Evolutionary conservation across 2,797 vertebrate genomes (phyloP), one percentile per base, ranked within the genome.

Genomic region (Merluccius polli): DNA sequence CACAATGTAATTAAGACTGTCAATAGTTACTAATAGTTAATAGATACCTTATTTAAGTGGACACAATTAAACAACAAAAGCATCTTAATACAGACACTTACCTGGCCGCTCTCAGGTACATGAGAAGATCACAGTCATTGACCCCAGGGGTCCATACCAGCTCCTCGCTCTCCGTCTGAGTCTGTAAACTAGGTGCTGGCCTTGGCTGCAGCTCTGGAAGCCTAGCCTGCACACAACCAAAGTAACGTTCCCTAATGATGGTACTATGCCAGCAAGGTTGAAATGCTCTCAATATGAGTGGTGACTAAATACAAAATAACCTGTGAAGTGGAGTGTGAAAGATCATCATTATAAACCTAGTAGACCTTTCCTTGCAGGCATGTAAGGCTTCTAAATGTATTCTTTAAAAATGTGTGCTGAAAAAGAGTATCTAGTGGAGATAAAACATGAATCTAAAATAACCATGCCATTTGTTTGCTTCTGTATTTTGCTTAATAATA

Each of bases 41-140:
- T 24, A 10, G n/a, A 63, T 24, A 27, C 52, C 21, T 24, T 63
- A 63, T 9, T 38, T 7, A 7, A 38, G 52, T 63, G 16, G 69
- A 32, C 69, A 33, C 15, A 70, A 33, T 33, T 70, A 31, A 3
- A 63, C 52, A 27, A 74, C 16, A 8, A 68, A 2, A 15, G 10
- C 35, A 35, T 32, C 52, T 7, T 12, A 77, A 67, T 44, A 9
- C 30, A 75, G 33, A 71, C 52, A 82, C 89, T 93, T 87, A 97
- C 97, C 97, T 97, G 79, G 97, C 97, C 79, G 97, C 97, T 89
- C 98, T 92, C 76, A 99, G 93, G 91, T 99, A 99, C 98, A 99
- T 99, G 5, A 99, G 97, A 75, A 99, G 94, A 90, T 99, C 98
- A 72, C 98, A 99, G 92, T 99, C 98, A 65, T 98, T 99, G 85